Evolutionary conservation across 2,113 vertebrate genomes (phyloP), one percentile per base, ranked within the genome.

Genomic region (Gobiocypris rarus): DNA sequence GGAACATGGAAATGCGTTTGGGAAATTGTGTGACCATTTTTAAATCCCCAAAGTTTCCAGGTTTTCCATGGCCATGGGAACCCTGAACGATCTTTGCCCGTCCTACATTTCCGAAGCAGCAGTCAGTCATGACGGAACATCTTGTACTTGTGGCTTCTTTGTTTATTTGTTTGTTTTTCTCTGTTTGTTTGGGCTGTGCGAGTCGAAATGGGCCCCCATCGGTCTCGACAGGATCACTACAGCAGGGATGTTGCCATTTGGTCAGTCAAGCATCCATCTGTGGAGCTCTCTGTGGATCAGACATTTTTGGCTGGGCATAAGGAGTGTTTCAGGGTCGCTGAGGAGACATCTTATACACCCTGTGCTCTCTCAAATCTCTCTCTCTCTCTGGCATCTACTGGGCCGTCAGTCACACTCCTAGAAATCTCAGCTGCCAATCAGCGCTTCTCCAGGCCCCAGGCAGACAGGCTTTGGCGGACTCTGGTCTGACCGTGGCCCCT

Each of bases 241-340:
- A 56, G 78, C 73, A 77, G 43, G 34, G 22, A 56, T n/a, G 41
- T 13, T 52, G 75, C 48, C 75, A 84, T 77, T 71, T 59, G 81
- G 50, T 75, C 83, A 78, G 76, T 59, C 45, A 70, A 45, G 15
- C 19, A 54, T 71, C 84, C 81, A 83, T 85, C 67, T 82, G 83
- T 52, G 63, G 50, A n/a, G 28, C n/a, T 76, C 81, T 74, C 76
- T 71, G 70, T 75, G 74, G 76, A 75, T 67, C 24, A 75, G 58
- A 65, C 58, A 54, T 67, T 45, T 76, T 71, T 24, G 54, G 58
- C 45, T 71, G 61, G 83, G 45, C 4, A 2, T 67, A 43, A 50
- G 50, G 9, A 74, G 28, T 14, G 58, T 58, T 69, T 61, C 56
- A 71, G 86, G 78, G 78, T 87, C 83, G 31, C 4, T 52, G 63